Evolutionary conservation across 2,113 vertebrate genomes (phyloP).

Genomic region (Malurus cyaneus): DNA sequence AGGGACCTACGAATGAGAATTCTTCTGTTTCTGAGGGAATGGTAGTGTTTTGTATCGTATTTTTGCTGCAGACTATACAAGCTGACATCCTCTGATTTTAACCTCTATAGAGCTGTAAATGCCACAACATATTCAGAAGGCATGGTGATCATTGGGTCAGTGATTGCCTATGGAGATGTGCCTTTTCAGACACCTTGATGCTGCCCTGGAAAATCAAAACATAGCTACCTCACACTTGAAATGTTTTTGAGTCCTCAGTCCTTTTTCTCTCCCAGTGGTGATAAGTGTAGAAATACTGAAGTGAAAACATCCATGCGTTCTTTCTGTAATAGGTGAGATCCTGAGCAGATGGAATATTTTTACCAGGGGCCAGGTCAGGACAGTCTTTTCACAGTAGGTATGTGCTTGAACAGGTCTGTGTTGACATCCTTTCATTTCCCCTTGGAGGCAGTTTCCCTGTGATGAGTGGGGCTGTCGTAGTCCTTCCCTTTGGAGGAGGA

Average conservation of each 20-base stretch:
- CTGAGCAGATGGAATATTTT: constrained; percentile 45
- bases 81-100: constrained; percentile 22
- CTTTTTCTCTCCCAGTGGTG: neutral
- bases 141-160: neutral
- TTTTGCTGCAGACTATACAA: neutral
- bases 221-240: neutral
- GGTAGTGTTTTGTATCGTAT: neutral
- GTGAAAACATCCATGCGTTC: constrained; percentile 26
- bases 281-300: constrained; percentile 1
- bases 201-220: constrained; percentile 25
- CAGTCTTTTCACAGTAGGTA: neutral
- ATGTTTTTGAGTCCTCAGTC: neutral
- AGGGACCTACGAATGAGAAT: neutral
- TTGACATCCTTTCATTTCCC: neutral
- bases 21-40: neutral
- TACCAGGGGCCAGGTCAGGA: neutral
- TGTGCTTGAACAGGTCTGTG: constrained; percentile 4
- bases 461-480: neutral
- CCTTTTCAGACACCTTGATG: constrained; percentile 17
- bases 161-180: constrained; percentile 7
- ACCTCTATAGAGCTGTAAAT: constrained; percentile 8
- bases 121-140: neutral
- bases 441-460: constrained; percentile 4
- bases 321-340: constrained; percentile 14
- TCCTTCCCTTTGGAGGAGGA: neutral